Evolutionary conservation across 2,888 invertebrate genomes (phyloP), one percentile per base, ranked within the genome.

Genomic region (Linnaemya vulpina): DNA sequence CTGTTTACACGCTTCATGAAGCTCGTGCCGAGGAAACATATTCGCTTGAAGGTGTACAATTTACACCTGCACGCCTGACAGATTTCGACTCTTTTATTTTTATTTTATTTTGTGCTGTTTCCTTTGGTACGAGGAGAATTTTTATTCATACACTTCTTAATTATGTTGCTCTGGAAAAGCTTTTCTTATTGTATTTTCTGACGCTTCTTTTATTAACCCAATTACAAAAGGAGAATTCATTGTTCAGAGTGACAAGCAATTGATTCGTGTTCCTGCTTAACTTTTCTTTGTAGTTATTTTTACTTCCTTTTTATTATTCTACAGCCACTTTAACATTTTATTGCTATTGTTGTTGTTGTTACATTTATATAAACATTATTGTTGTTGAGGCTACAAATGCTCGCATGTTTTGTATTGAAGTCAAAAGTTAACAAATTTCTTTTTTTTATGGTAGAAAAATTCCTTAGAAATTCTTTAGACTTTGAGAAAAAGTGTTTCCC

Each of bases 201-300:
- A 20, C 35, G 35, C 49, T 11, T 38, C 15, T 22, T 25, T 74
- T n/a, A 49, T 38, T 51, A 8, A 62, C 15, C 22, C 62, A 17
- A 20, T 17, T 62, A 20, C n/a, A 70, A 55, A 30, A 25, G 25
- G 15, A 70, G 43, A 53, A 55, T 40, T 40, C 10, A 55, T 73
- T 62, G 22, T 49, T 35, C 17, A n/a, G 4, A n/a, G 22, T n/a
- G 62, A 51, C 62, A 74, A 51, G 13, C 71, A 73, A 46, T 73
- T 73, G 71, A 60, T 73, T 58, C 30, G 30, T 58, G 15, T 46
- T 60, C 30, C 13, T 51, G 22, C 22, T 51, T 20, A 35, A 20
- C 5, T 3, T 51, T 49, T 46, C 60, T 13, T 46, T 60, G 30
- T 9, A 35, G 22, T 55, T 53, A 13, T 55, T 49, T 62, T 60